Percentiles rank a stretch among this genome's conserved stretches.
Conservation (phyloP, 2,113 vertebrate species). For the Apeltes quadracus region DNA sequence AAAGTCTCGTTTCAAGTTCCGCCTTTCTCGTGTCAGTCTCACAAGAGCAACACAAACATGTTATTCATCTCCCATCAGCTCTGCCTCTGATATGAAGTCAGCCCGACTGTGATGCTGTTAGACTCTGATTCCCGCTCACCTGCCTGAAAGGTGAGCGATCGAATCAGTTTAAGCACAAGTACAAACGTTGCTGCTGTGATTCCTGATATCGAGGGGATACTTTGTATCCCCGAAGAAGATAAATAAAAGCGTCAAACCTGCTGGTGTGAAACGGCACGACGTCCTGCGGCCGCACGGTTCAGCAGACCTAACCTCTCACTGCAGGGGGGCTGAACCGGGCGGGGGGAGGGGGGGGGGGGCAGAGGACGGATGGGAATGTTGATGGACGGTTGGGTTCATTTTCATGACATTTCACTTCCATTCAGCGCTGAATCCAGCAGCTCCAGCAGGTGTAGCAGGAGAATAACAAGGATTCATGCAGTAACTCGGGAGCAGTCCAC, state of each 20-base stretch:
- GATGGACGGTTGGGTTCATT: neutral
- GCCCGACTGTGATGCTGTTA: neutral
- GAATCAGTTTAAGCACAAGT: constrained; percentile 9
- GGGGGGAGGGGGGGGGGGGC: no score
- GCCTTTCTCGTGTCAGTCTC: constrained; percentile 72
- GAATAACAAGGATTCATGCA: neutral
- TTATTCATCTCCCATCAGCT: constrained; percentile 49
- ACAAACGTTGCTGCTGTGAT: neutral
- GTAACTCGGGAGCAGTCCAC: neutral
- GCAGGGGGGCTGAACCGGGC: no score
- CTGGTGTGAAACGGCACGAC: neutral
- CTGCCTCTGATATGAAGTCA: constrained; percentile 16
- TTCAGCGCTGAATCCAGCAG: neutral
- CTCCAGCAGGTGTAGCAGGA: neutral
- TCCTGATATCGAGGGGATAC: constrained; percentile 24
- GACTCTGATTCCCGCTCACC: constrained; percentile 3
- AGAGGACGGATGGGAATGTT: neutral
- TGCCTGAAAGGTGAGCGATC: constrained; percentile 14
- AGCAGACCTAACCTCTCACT: no score
- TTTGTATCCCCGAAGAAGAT: neutral
- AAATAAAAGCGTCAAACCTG: neutral
- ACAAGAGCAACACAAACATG: constrained; percentile 63
- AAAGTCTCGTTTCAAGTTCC: constrained; percentile 76
- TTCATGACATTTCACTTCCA: neutral
- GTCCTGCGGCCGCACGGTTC: neutral